Evolutionary conservation across 2,797 vertebrate species (phyloP).

Genomic region (Sylvilagus floridanus): DNA sequence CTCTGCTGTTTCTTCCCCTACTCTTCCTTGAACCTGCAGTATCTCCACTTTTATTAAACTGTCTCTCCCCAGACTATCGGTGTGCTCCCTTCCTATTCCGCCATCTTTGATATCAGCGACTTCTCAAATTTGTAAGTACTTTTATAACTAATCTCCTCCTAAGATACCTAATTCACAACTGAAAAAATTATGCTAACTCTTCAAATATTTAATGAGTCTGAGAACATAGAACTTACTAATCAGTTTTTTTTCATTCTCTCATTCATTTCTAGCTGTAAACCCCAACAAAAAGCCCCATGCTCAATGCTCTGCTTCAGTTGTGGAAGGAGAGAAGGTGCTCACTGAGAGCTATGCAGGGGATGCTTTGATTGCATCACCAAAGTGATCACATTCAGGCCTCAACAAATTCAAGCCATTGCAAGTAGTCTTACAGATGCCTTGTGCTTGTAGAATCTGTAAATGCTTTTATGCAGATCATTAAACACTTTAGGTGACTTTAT

Average conservation of each 20-base stretch:
- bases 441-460: conserved; percentile 24
- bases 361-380: background rate
- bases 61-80: no score
- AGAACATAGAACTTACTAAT: conserved; percentile 7
- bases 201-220: background rate
- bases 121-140: conserved; percentile 4
- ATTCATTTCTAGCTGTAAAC: background rate
- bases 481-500: conserved; percentile 21
- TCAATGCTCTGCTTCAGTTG: background rate
- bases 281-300: background rate
- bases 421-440: background rate
- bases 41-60: no score
- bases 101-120: no score
- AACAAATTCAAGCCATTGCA: conserved; percentile 1
- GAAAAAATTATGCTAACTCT: background rate
- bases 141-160: background rate
- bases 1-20: no score
- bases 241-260: background rate
- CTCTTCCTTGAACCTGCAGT: no score
- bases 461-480: conserved; percentile 11
- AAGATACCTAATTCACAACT: background rate
- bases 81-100: no score
- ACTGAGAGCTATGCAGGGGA: background rate
- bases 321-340: background rate
- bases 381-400: background rate